Evolutionary conservation across 1,140 invertebrate genomes (phyloP).

Genomic region (Saccostrea cuccullata): DNA sequence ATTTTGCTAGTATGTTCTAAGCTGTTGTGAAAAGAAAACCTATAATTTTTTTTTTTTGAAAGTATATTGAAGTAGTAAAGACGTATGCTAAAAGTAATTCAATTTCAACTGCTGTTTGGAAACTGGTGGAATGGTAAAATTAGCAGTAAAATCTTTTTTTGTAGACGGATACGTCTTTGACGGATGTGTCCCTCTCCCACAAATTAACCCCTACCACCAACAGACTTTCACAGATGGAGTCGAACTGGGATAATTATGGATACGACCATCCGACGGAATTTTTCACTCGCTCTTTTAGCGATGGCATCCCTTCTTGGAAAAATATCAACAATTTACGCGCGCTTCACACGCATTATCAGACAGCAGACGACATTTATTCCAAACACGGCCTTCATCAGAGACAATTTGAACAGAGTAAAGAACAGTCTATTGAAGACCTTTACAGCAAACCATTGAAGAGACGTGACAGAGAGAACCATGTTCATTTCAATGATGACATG

Average conservation of each 20-base stretch:
- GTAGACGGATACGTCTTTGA: constrained; percentile 19
- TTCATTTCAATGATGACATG: constrained; percentile 40
- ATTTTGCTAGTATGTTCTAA: too few species aligned
- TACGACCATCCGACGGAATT: constrained; percentile 9
- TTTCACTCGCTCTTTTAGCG: constrained; percentile 42
- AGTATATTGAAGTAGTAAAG: too few species aligned
- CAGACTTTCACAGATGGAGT: constrained; percentile 10
- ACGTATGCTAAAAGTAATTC: too few species aligned
- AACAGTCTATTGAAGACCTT: constrained; percentile 20
- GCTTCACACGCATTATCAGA: background rate
- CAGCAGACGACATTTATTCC: background rate
- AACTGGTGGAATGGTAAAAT: too few species aligned
- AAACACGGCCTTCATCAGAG: constrained; percentile 16
- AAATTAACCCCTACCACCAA: constrained; percentile 17
- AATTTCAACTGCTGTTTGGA: too few species aligned
- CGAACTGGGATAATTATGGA: background rate
- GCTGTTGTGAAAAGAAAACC: too few species aligned
- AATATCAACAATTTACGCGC: constrained; percentile 40
- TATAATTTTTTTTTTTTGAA: too few species aligned
- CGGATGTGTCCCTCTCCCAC: constrained; percentile 3
- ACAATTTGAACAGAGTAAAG: background rate
- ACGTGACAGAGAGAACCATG: constrained; percentile 3
- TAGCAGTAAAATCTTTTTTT: background rate
- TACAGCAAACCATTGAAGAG: constrained; percentile 42
- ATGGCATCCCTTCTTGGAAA: constrained; percentile 43